Percentiles rank a stretch among this genome's conserved stretches.
These are phyloP conservation scores for Pemphredon lugubris DNA, from an alignment of 2,888 invertebrate species.

Conservation along the genomic window DNA sequence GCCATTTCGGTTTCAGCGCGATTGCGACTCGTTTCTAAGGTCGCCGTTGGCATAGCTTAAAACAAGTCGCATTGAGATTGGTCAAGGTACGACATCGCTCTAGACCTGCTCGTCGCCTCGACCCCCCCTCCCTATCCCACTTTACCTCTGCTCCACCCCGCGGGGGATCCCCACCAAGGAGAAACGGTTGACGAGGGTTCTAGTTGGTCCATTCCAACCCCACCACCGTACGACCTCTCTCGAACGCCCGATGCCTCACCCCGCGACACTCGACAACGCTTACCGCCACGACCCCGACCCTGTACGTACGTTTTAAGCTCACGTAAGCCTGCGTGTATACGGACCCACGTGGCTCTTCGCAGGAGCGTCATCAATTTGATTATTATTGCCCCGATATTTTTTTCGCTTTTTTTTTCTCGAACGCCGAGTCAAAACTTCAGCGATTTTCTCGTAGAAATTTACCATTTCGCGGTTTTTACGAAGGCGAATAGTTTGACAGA, in stretches of 20 bases:
- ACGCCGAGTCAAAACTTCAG: no score
- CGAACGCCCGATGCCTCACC: constrained; percentile 32
- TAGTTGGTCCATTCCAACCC: constrained; percentile 36
- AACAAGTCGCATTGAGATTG: constrained; percentile 80
- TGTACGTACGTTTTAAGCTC: constrained; percentile 32
- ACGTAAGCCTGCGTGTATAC: constrained; percentile 41
- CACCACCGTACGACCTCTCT: constrained; percentile 31
- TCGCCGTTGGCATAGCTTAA: constrained; percentile 78
- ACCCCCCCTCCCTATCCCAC: constrained; percentile 37
- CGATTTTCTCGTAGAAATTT: no score
- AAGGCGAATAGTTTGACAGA: no score
- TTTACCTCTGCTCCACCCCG: not conserved
- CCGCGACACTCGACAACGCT: constrained; percentile 14
- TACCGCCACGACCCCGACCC: constrained; percentile 36
- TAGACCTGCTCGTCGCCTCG: constrained; percentile 69
- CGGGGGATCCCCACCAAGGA: no score
- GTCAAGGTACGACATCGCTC: constrained; percentile 79
- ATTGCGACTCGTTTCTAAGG: constrained; percentile 74
- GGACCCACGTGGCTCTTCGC: constrained; percentile 45
- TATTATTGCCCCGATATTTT: not conserved
- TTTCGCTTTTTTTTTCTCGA: no score
- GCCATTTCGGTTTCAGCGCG: constrained; percentile 66
- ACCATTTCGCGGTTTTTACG: no score
- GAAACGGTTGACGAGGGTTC: constrained; percentile 25
- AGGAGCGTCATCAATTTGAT: constrained; percentile 30